These are phyloP conservation scores for Ophioninae sp. DNA, from an alignment of 2,888 invertebrate genomes.

Conservation along the genomic window DNA sequence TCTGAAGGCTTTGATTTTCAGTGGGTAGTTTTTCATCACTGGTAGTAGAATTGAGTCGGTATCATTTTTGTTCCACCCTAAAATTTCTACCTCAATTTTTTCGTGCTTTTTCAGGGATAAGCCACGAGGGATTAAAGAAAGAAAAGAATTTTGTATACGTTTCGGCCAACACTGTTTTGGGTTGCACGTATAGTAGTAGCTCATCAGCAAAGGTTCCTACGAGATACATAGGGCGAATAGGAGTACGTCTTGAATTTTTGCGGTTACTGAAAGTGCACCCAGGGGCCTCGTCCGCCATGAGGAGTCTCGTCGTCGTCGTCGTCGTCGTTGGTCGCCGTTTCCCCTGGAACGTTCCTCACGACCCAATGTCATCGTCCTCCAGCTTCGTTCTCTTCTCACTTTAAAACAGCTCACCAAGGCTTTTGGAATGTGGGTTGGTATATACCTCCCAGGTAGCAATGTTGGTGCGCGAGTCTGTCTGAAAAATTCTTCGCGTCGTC, in stretches of 20 bases:
- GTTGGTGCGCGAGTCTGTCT: constrained; percentile 20
- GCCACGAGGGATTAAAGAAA: constrained; percentile 24
- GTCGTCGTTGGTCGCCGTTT: constrained; percentile 5
- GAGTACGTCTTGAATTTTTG: constrained; percentile 50
- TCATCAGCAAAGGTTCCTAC: constrained; percentile 2
- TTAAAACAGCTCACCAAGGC: constrained; percentile 28
- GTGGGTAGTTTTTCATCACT: no score
- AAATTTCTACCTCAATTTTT: no score
- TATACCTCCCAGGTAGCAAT: constrained; percentile 8
- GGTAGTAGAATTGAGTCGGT: no score
- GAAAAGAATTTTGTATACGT: constrained; percentile 30
- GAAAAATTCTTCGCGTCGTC: constrained; percentile 40
- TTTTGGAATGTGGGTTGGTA: constrained; percentile 35
- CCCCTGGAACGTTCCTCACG: constrained; percentile 25
- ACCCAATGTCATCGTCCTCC: constrained; percentile 33
- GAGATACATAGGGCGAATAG: constrained; percentile 16
- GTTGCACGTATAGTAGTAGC: constrained; percentile 36
- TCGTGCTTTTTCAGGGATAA: constrained; percentile 33
- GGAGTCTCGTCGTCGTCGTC: constrained; percentile 44
- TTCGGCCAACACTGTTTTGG: constrained; percentile 20
- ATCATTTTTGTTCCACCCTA: no score
- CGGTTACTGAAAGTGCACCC: constrained; percentile 57
- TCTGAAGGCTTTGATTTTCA: no score
- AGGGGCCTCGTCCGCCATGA: constrained; percentile 47
- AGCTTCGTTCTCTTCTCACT: constrained; percentile 21